phyloP scores from a whole-genome alignment of 2,113 vertebrate species.

The Pao palembangensis region DNA sequence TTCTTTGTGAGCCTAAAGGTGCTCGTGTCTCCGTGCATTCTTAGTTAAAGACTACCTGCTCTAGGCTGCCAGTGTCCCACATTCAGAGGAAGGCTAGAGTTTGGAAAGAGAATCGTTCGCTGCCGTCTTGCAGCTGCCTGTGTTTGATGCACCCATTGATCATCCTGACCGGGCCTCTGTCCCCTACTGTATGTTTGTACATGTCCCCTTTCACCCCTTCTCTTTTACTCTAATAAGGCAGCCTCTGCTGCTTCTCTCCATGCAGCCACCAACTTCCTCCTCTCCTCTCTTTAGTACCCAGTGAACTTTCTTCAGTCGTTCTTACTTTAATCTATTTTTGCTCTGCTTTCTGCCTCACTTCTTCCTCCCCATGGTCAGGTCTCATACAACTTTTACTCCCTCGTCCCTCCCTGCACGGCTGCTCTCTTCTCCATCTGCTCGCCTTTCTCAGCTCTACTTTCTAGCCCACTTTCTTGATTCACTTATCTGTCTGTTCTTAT shows the following conservation, averaged over 20 bases:
- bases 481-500: conserved; percentile 11
- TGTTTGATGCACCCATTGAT: conserved; percentile 51
- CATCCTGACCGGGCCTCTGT: conserved; percentile 26
- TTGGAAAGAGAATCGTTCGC: conserved; percentile 33
- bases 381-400: conserved; percentile 73
- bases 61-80: conserved; percentile 52
- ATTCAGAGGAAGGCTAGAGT: conserved; percentile 60
- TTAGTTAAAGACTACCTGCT: conserved; percentile 46
- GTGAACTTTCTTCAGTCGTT: conserved; percentile 51
- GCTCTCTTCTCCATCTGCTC: conserved; percentile 56
- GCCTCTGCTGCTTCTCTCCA: conserved; percentile 5
- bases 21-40: conserved; percentile 40
- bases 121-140: conserved; percentile 37
- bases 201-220: conserved; percentile 25
- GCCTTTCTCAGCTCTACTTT: conserved; percentile 19
- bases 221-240: conserved; percentile 28
- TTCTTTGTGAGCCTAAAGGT: conserved; percentile 27
- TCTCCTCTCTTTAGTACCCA: conserved; percentile 16
- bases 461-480: conserved; percentile 24
- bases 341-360: conserved; percentile 57
- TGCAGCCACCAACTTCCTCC: conserved; percentile 8
- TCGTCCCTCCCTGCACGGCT: conserved; percentile 39
- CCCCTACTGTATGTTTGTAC: conserved; percentile 4
- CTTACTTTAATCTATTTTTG: conserved; percentile 65
- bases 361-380: conserved; percentile 58